These are phyloP conservation scores for Myotis findleyi DNA, from an alignment of 2,797 vertebrate species.

Conservation along the genomic window DNA sequence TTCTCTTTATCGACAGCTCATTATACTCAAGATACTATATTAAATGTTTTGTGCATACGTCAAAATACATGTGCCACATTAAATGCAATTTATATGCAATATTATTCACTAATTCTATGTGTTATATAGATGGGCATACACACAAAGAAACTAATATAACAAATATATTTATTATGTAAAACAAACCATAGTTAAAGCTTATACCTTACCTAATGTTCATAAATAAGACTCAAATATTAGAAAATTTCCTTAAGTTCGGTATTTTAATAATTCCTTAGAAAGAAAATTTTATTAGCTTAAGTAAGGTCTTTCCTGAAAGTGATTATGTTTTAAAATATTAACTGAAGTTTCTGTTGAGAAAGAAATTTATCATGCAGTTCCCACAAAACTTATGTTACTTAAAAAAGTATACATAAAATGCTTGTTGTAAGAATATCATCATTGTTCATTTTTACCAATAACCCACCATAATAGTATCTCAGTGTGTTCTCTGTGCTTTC, in stretches of 20 bases:
- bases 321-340: background rate
- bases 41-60: background rate
- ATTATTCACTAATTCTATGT: background rate
- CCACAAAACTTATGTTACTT: background rate
- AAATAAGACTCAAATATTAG: background rate
- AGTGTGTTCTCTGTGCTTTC: background rate
- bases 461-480: background rate
- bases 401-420: background rate
- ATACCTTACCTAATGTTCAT: background rate
- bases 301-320: background rate
- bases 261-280: constrained; percentile 1
- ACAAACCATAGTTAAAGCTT: background rate
- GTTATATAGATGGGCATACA: background rate
- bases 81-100: background rate
- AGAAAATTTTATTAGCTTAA: constrained; percentile 14
- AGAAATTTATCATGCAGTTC: background rate
- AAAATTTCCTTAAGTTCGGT: background rate
- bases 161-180: constrained; percentile 5
- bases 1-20: background rate
- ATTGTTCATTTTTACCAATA: background rate
- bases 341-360: constrained; percentile 12
- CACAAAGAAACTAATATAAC: background rate
- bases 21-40: background rate
- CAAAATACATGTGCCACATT: background rate
- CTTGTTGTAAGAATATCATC: background rate